Conservation (phyloP, 2,113 vertebrate species). For the Elaphurus davidianus region DNA sequence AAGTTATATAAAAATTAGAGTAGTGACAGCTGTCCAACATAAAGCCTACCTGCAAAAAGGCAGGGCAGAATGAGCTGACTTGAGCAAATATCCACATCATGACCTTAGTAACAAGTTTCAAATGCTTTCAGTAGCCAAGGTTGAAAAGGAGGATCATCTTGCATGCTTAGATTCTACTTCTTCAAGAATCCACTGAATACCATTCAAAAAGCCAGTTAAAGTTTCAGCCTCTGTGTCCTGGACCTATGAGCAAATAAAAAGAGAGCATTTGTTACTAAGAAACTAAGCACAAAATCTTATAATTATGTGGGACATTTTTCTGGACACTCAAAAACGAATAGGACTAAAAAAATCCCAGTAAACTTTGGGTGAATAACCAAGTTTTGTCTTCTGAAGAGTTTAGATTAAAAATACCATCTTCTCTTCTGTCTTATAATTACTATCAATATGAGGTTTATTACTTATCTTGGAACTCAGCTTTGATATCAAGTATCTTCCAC, state of each 20-base stretch:
- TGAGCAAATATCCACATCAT: conserved; percentile 31
- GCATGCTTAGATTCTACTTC: conserved; percentile 83
- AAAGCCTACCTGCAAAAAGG: not conserved
- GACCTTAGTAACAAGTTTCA: not conserved
- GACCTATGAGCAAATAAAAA: conserved; percentile 79
- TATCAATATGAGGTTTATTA: not conserved
- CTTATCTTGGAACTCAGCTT: not conserved
- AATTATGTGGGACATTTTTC: not conserved
- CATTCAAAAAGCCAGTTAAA: conserved; percentile 88
- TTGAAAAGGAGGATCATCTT: conserved; percentile 55
- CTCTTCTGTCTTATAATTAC: not conserved
- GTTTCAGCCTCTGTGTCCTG: conserved; percentile 90
- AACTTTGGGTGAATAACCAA: not conserved
- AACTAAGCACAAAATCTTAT: not conserved
- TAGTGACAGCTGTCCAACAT: not conserved
- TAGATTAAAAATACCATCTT: not conserved
- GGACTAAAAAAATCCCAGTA: not conserved
- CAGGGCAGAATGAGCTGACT: not conserved
- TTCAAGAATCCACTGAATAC: conserved; percentile 92
- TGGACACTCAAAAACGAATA: not conserved
- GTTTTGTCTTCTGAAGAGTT: not conserved
- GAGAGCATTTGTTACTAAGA: not conserved
- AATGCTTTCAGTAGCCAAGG: not conserved
- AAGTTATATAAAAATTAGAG: not conserved
- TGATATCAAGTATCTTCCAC: not conserved